Percentiles rank a stretch among this genome's conserved stretches.
Evolutionary conservation across 2,888 invertebrate genomes (phyloP).

Genomic region (Vannuccia rotundouncinata): DNA sequence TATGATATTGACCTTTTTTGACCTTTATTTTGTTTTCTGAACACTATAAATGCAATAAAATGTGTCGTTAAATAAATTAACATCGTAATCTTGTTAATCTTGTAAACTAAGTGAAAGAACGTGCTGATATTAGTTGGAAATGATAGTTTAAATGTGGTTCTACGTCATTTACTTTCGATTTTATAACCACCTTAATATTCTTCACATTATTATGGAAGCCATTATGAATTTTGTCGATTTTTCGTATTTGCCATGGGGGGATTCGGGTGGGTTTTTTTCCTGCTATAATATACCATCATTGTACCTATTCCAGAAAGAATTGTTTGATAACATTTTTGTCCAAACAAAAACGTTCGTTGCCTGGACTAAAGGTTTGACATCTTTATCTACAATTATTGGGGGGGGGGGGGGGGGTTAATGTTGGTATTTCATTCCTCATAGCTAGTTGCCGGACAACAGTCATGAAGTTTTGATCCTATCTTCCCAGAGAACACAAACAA

Average conservation of each 20-base stretch:
- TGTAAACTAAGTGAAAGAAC: conserved; percentile 7
- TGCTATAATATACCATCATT: conserved; percentile 24
- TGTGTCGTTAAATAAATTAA: conserved; percentile 26
- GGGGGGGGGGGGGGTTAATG: no score
- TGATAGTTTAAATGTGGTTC: conserved; percentile 26
- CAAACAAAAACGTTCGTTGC: conserved; percentile 17
- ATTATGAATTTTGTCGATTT: conserved; percentile 20
- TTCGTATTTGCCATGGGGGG: conserved; percentile 11
- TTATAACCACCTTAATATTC: conserved; percentile 17
- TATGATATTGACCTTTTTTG: conserved; percentile 26
- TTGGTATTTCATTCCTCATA: no score
- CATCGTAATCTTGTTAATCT: conserved; percentile 16
- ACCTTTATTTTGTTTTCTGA: conserved; percentile 15
- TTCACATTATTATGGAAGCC: conserved; percentile 20
- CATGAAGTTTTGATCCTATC: no score
- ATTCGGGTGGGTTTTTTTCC: conserved; percentile 26
- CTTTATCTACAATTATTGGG: no score
- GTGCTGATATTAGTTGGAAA: conserved; percentile 26
- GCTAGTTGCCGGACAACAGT: no score
- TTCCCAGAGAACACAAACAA: no score
- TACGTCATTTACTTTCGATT: conserved; percentile 26
- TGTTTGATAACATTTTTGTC: conserved; percentile 26
- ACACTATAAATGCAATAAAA: conserved; percentile 24
- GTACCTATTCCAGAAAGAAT: conserved; percentile 24
- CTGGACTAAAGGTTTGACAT: no score